Conservation (phyloP, 2,113 vertebrate genomes). For the Tiliqua scincoides region DNA sequence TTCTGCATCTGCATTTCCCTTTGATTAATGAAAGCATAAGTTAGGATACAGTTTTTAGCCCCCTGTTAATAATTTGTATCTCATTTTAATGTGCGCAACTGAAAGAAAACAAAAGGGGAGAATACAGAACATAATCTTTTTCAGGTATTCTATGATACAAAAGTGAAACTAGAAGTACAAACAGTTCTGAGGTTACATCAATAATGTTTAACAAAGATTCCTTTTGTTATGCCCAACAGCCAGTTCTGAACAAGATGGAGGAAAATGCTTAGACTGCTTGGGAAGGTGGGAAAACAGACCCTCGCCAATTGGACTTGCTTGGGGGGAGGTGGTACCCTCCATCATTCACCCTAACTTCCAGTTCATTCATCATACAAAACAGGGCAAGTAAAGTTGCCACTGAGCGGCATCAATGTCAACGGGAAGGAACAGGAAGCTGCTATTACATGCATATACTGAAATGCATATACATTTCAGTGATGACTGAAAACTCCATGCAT, state of each 20-base stretch:
- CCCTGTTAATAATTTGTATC: not conserved
- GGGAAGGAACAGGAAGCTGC: not conserved
- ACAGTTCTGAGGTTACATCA: not conserved
- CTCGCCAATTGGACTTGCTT: not conserved
- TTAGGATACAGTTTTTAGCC: no score
- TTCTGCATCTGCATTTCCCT: no score
- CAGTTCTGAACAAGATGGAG: not conserved
- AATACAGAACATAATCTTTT: not conserved
- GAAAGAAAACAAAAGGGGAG: not conserved
- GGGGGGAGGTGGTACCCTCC: not conserved
- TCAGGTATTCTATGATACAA: not conserved
- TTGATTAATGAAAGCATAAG: no score
- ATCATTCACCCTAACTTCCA: not conserved
- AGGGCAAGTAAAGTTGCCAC: not conserved
- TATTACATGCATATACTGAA: not conserved
- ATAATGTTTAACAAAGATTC: not conserved
- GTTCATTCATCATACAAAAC: not conserved
- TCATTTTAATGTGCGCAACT: not conserved
- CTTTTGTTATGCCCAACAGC: not conserved
- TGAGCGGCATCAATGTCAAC: not conserved
- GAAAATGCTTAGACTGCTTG: not conserved
- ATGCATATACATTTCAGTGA: no score
- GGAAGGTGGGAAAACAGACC: no score
- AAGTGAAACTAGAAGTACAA: not conserved
- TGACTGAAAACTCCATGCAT: not conserved